These are phyloP conservation scores for Drosophila borborema DNA, from an alignment of 2,888 invertebrate species.

Conservation along the genomic window DNA sequence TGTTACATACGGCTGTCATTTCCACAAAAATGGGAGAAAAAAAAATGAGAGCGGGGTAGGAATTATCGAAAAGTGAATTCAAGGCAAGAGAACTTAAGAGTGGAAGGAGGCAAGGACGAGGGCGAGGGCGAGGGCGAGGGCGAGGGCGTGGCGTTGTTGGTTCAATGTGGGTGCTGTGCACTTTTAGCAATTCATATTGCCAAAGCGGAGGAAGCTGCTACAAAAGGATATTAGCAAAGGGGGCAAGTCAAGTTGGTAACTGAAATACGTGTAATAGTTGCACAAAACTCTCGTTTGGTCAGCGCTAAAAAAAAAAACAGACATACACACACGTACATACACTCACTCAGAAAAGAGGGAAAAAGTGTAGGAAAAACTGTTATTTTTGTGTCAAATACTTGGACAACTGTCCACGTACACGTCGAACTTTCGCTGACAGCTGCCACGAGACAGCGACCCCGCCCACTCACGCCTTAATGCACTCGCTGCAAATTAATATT, in stretches of 20 bases:
- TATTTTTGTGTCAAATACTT: slow-evolving; percentile 80
- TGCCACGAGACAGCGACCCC: slow-evolving; percentile 43
- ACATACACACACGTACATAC: neutral
- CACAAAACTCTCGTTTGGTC: slow-evolving; percentile 71
- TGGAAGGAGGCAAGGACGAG: fast-evolving
- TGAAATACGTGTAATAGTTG: slow-evolving; percentile 64
- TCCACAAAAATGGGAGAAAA: neutral
- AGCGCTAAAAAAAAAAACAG: slow-evolving; percentile 31
- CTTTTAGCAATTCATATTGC: slow-evolving; percentile 39
- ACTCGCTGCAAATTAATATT: slow-evolving; percentile 80
- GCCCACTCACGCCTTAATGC: slow-evolving; percentile 68
- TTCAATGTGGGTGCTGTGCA: slow-evolving; percentile 4
- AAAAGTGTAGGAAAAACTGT: slow-evolving; percentile 66
- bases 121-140: fast-evolving
- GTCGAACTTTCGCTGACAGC: slow-evolving; percentile 80
- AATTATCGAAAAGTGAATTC: slow-evolving; percentile 80
- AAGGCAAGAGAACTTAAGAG: slow-evolving; percentile 59
- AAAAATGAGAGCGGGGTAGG: slow-evolving; percentile 39
- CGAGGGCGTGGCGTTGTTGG: neutral
- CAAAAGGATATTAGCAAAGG: slow-evolving; percentile 45
- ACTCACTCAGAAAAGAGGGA: neutral
- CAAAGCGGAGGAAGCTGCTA: slow-evolving; percentile 16
- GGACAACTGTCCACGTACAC: slow-evolving; percentile 74
- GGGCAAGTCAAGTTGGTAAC: slow-evolving; percentile 36
- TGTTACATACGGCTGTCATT: slow-evolving; percentile 57